These are phyloP conservation scores for Ambastaia sidthimunki DNA, from an alignment of 2,797 vertebrate genomes.

Conservation along the genomic window DNA sequence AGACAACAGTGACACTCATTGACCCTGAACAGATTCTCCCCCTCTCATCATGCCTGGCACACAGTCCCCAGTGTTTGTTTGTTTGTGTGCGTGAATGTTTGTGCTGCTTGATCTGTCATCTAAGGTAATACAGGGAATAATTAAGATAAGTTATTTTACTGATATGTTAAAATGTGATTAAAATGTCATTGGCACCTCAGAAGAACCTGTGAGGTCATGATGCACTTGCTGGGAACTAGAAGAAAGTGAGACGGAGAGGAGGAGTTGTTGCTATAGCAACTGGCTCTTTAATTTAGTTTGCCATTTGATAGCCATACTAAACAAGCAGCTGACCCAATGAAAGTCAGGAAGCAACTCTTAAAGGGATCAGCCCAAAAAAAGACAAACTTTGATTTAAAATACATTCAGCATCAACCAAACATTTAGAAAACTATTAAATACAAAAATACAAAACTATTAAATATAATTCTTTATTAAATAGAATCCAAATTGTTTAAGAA, in stretches of 20 bases:
- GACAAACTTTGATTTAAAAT: neutral
- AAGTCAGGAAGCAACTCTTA: neutral
- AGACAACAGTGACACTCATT: conserved; percentile 62
- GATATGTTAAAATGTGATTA: neutral
- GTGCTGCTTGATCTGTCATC: conserved; percentile 3
- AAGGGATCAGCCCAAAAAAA: neutral
- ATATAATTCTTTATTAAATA: too few relatives aligned
- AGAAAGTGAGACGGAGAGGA: conserved; percentile 48
- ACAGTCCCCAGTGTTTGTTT: conserved; percentile 11
- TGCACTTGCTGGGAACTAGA: conserved; percentile 54
- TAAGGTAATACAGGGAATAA: neutral
- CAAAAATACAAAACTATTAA: too few relatives aligned
- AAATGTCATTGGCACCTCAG: too few relatives aligned
- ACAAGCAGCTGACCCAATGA: conserved; percentile 34
- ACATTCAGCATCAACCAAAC: neutral
- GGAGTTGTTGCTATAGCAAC: conserved; percentile 72
- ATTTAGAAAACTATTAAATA: too few relatives aligned
- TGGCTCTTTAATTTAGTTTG: conserved; percentile 67
- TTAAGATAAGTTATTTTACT: neutral
- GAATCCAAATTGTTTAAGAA: too few relatives aligned
- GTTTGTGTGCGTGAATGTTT: neutral
- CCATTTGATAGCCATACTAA: conserved; percentile 55
- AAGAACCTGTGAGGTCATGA: conserved; percentile 51
- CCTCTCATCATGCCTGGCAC: conserved; percentile 8
- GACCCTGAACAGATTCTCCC: conserved; percentile 15